Evolutionary conservation across 2,113 vertebrate species (phyloP), one percentile per base, ranked within the genome.

Genomic region (Peromyscus maniculatus): DNA sequence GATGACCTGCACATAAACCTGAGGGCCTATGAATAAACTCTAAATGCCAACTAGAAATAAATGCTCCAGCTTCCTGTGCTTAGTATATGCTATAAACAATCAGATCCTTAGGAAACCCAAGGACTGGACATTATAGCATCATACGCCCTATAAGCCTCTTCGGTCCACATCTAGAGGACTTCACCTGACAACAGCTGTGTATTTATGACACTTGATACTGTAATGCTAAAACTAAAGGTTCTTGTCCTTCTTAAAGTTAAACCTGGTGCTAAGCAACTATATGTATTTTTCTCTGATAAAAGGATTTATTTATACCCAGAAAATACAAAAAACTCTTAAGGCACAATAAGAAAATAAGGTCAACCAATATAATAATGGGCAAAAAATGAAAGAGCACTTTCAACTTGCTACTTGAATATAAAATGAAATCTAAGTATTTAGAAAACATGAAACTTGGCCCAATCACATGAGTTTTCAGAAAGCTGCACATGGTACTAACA

Each of bases 41-140:
- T 66, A 95, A 95, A 90, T 78, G 33, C 36, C 59, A 39, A 39
- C 6, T 75, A 43, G 88, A 95, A 93, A 92, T 24, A 95, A 89
- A 96, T 89, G 67, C 67, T 4, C 64, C n/a, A 10, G 36, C 80
- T 95, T 55, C 31, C 10, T 69, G 66, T 66, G 33, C 9, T 74
- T 71, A 91, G 15, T 67, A 16, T 83, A 78, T 75, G 78, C 75
- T 79, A 4, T 43, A 88, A 43, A 26, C 33, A 88, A 46, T 79
- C 33, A 52, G 43, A 4, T 52, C 36, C 36, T 62, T 16, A 36
- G 74, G 36, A 26, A 12, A 39, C 52, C 31, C 55, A 31, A n/a
- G 52, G 5, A n/a, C 31, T 22, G 52, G 33, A n/a, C 33, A 82
- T 7, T n/a, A n/a, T 13, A n/a, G 19, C 31, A 55, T 16, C 1